Base-by-base conservation (phyloP, 2,797 vertebrate genomes). In the Microchirus variegatus region DNA sequence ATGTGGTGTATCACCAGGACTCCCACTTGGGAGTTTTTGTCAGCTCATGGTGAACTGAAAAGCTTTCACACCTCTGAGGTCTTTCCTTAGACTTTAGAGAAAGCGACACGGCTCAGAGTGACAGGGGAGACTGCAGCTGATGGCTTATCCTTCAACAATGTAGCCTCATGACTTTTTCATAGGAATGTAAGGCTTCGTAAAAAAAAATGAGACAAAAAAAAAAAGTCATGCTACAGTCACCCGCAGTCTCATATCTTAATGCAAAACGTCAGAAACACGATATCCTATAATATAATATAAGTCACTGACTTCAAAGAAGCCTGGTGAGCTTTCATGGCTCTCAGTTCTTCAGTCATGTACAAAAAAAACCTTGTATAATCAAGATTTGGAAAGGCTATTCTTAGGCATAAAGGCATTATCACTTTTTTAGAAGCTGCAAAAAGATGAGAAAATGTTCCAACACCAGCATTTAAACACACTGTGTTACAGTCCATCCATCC, bases 71-170 rank as follows among this genome's bases (percentile, higher is more conserved):
- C 36, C 49, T 38, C 36, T 55, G 45, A 62, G 59, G 55, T 50
- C 45, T 67, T 8, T 73, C 0, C 59, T 59, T 8, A 63, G 73
- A 56, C 61, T 70, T 70, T 59, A 43, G 31, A n/a, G 18, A 50
- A 50, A 51, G 26, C 48, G 53, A 45, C 14, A 14, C 19, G 56
- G 37, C 54, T 72, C 19, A 55, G 37, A 22, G 57, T 69, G 53
- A 53, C 37, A 54, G 31, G 31, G 19, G 6, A 63, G 54, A 49
- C 41, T 48, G 59, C 14, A 55, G 53, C 9, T 31, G 31, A 8
- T 31, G 31, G 1, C 0, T 61, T 43, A 14, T 18, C 31, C 14
- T 63, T 47, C 7, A 12, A 55, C 35, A 35, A 13, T 15, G 18
- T 5, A 26, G 5, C 4, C 18, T 22, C 18, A 12, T 19, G 5